These are phyloP conservation scores for Ploceus nigricollis DNA, from an alignment of 2,113 vertebrate species.

Conservation along the genomic window DNA sequence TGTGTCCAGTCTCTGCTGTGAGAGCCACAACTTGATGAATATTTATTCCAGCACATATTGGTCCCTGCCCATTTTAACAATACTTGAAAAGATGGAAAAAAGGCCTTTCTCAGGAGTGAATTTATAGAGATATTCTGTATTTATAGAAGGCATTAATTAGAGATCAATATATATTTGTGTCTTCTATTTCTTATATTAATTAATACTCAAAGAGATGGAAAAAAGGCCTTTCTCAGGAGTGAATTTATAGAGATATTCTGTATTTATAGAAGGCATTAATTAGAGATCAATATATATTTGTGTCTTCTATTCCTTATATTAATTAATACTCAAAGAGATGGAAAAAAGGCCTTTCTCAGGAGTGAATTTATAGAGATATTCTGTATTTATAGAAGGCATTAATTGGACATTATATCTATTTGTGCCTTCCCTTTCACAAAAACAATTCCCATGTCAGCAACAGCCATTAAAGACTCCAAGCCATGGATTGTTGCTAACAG, in stretches of 20 bases:
- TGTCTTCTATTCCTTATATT: too few species aligned
- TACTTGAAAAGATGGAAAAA: neutral
- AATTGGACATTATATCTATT: neutral
- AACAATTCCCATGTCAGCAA: neutral
- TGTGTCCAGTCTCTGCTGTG: neutral
- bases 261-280: neutral
- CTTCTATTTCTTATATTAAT: too few species aligned
- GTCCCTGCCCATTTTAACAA: neutral
- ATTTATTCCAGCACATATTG: rapidly evolving
- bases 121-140: neutral
- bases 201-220: too few species aligned
- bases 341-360: neutral
- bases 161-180: neutral
- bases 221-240: neutral
- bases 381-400: neutral
- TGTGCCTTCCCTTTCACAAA: neutral
- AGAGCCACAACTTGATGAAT: neutral
- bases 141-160: neutral
- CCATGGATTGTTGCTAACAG: neutral
- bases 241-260: neutral
- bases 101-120: neutral
- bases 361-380: neutral
- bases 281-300: neutral
- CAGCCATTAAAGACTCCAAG: neutral
- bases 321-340: too few species aligned